Percentiles rank a stretch among this genome's conserved stretches.
These are phyloP conservation scores for Macrostomum cliftonense DNA, from an alignment of 2,888 invertebrate genomes.

Conservation along the genomic window DNA sequence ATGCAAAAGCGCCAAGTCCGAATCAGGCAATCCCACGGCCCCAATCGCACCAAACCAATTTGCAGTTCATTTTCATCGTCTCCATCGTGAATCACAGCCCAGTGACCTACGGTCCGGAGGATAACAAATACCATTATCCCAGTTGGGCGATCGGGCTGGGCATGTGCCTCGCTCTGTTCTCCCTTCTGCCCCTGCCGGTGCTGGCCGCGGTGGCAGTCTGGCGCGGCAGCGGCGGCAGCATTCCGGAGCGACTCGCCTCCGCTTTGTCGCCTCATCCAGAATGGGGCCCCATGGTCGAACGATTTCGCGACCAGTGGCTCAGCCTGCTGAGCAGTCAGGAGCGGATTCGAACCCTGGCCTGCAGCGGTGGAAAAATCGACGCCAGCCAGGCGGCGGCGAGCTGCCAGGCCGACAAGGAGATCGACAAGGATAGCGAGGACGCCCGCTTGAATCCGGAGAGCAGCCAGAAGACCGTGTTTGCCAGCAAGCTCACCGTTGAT, in stretches of 20 bases:
- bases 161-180: constrained; percentile 1
- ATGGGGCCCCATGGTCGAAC: constrained; percentile 2
- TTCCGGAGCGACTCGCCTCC: not conserved
- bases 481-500: constrained; percentile 2
- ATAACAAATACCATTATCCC: constrained; percentile 1
- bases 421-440: not conserved
- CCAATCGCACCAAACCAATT: constrained; percentile 1
- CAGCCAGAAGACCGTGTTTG: not conserved
- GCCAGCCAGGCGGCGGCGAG: not conserved
- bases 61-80: constrained; percentile 30
- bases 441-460: not conserved
- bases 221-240: not conserved
- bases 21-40: not conserved
- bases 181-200: not conserved
- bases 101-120: constrained; percentile 23
- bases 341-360: too few relatives aligned
- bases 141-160: constrained; percentile 1
- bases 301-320: constrained; percentile 1
- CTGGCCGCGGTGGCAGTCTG: not conserved
- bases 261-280: not conserved
- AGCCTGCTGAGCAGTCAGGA: not conserved
- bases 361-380: not conserved
- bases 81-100: constrained; percentile 28
- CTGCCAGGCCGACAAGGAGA: not conserved
- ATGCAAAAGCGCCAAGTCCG: too few relatives aligned